Conservation (phyloP, 1,140 invertebrate species). For the Venturia canescens region DNA sequence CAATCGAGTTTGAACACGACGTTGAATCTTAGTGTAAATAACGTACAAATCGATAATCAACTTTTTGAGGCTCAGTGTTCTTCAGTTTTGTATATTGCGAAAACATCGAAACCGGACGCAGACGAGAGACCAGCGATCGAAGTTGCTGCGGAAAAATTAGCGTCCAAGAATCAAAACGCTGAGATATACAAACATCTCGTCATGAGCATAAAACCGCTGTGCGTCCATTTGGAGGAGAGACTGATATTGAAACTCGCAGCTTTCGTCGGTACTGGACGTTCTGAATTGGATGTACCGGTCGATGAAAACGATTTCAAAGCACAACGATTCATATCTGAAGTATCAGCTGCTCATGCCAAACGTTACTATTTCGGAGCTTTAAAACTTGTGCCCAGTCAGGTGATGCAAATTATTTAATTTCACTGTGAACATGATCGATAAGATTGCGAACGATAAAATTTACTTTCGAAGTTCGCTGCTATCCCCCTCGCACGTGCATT, state of each 20-base stretch:
- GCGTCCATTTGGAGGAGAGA: constrained; percentile 91
- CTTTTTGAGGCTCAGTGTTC: constrained; percentile 90
- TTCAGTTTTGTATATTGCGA: constrained; percentile 87
- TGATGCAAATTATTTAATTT: constrained; percentile 58
- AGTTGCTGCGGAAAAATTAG: constrained; percentile 82
- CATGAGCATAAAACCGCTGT: constrained; percentile 89
- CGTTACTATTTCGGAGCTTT: constrained; percentile 94
- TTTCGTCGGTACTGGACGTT: constrained; percentile 79
- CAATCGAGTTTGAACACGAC: constrained; percentile 79
- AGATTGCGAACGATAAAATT: too few relatives aligned
- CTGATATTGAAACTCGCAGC: constrained; percentile 91
- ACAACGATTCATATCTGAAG: constrained; percentile 86
- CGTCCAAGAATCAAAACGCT: constrained; percentile 85
- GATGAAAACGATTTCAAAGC: constrained; percentile 88
- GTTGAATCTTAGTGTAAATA: constrained; percentile 85
- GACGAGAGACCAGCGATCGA: constrained; percentile 80
- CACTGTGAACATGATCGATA: too few relatives aligned
- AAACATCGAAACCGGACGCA: constrained; percentile 70
- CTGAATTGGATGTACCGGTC: constrained; percentile 69
- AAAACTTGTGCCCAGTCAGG: constrained; percentile 86
- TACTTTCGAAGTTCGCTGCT: too few relatives aligned
- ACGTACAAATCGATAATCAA: constrained; percentile 95
- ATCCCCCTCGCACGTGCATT: too few relatives aligned
- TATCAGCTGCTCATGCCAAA: constrained; percentile 87
- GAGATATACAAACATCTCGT: constrained; percentile 86